Conservation (phyloP, 2,797 vertebrate genomes). For the Bufotes viridis region DNA sequence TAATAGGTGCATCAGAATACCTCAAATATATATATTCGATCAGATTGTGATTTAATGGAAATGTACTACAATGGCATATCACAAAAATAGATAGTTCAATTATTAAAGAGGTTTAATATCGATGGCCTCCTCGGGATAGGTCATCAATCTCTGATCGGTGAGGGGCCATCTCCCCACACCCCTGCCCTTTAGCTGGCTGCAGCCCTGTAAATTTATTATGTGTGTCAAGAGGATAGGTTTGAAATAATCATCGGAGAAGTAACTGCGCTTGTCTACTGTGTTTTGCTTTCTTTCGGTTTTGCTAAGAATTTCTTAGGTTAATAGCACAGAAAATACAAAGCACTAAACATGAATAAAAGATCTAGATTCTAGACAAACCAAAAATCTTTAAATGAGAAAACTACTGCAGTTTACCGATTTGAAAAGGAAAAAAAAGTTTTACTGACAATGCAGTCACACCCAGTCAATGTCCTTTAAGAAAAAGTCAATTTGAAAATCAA, state of each 20-base stretch:
- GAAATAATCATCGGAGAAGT: background rate
- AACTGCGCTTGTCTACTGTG: background rate
- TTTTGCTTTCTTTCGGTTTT: background rate
- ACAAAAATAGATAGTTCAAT: no score
- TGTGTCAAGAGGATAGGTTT: no score
- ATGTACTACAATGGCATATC: no score
- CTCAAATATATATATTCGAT: background rate
- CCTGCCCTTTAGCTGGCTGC: no score
- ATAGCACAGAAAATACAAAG: background rate
- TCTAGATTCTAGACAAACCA: background rate
- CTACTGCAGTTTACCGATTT: background rate
- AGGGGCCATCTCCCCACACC: no score
- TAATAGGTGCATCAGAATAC: background rate
- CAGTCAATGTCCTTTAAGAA: slow-evolving; percentile 48
- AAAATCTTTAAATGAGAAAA: slow-evolving; percentile 24
- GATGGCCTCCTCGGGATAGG: no score
- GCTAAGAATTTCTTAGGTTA: background rate
- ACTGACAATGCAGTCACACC: slow-evolving; percentile 44
- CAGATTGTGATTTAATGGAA: no score
- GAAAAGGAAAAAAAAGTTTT: slow-evolving; percentile 31
- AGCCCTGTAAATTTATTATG: no score
- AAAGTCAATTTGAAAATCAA: slow-evolving; percentile 60
- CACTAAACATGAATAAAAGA: background rate
- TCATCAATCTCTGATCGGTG: no score
- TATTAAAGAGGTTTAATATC: background rate